Conservation (phyloP, 2,797 vertebrate species). For the Microctenopoma lineatum region DNA sequence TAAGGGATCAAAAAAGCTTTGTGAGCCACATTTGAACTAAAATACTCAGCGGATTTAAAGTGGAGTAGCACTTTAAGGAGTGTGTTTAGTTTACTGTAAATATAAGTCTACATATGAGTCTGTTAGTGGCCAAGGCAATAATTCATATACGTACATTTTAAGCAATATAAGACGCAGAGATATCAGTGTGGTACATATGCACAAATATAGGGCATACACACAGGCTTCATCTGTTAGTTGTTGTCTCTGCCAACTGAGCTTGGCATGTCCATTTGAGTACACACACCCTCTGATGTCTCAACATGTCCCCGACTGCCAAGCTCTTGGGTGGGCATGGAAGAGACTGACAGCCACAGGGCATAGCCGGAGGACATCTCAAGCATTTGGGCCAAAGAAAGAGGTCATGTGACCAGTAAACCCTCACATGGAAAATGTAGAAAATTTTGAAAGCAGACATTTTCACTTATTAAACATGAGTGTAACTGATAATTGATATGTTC, state of each 20-base stretch:
- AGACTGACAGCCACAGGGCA: slow-evolving; percentile 38
- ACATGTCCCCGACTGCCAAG: slow-evolving; percentile 36
- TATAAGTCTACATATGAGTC: background rate
- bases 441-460: slow-evolving; percentile 9
- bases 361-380: slow-evolving; percentile 38
- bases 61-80: background rate
- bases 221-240: slow-evolving; percentile 41
- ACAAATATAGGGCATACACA: slow-evolving; percentile 39
- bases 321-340: slow-evolving; percentile 18
- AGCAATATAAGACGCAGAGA: slow-evolving; percentile 11
- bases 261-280: slow-evolving; percentile 31
- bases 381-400: slow-evolving; percentile 11
- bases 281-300: slow-evolving; percentile 47
- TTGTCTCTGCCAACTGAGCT: slow-evolving; percentile 43
- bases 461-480: slow-evolving; percentile 1
- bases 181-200: slow-evolving; percentile 2
- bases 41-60: background rate
- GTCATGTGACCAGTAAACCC: slow-evolving; percentile 10
- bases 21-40: background rate
- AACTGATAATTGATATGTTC: slow-evolving; percentile 11
- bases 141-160: slow-evolving; percentile 4
- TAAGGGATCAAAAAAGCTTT: background rate
- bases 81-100: slow-evolving; percentile 1
- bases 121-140: background rate
- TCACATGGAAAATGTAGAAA: background rate